Evolutionary conservation across 2,113 vertebrate genomes (phyloP).

Genomic region (Ciconia boyciana): DNA sequence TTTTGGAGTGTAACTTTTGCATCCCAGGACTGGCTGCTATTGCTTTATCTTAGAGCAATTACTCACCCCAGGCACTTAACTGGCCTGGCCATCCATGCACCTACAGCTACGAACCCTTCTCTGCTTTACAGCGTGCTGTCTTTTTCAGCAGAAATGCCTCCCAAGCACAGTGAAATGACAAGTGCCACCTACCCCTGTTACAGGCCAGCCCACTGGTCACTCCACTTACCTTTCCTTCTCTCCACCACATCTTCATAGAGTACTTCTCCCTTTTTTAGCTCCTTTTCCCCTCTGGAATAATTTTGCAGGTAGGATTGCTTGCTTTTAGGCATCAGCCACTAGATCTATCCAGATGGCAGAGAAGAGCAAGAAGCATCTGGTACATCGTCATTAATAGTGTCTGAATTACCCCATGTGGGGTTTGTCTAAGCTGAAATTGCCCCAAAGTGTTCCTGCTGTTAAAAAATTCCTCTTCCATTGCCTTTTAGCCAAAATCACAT

Average conservation of each 20-base stretch:
- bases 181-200: too few relatives aligned
- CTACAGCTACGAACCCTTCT: not conserved
- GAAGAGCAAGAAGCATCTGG: not conserved
- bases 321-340: not conserved
- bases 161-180: not conserved
- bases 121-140: rapidly evolving
- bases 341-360: not conserved
- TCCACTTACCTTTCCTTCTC: not conserved
- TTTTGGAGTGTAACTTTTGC: not conserved
- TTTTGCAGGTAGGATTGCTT: not conserved
- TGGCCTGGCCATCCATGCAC: not conserved
- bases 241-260: not conserved
- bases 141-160: not conserved
- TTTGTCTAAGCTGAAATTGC: not conserved
- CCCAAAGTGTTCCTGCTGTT: not conserved
- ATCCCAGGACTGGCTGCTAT: not conserved
- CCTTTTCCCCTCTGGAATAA: not conserved
- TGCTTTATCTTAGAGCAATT: not conserved
- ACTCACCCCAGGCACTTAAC: not conserved
- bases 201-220: not conserved
- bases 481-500: not conserved
- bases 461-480: not conserved
- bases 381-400: not conserved
- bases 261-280: not conserved
- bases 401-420: not conserved